phyloP scores from a whole-genome alignment of 2,888 invertebrate genomes.

The Cephus pygmeus region DNA sequence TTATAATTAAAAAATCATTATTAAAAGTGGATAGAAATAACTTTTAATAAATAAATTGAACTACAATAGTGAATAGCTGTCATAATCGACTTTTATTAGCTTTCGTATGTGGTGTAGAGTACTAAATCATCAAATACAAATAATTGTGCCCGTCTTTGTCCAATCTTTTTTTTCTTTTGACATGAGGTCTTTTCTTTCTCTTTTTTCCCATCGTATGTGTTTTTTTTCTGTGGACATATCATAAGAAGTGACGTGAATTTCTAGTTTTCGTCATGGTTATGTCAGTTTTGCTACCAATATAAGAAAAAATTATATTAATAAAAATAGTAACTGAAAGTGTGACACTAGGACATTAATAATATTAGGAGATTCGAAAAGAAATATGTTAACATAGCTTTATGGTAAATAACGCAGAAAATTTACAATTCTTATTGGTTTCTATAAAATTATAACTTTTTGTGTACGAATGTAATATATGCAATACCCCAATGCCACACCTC shows the following conservation, averaged over 20 bases:
- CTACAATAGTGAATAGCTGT: slow-evolving; percentile 53
- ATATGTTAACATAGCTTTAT: no score
- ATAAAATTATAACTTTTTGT: no score
- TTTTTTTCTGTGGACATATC: slow-evolving; percentile 66
- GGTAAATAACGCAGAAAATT: no score
- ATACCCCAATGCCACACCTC: no score
- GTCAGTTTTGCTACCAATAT: background rate
- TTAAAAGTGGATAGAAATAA: slow-evolving; percentile 11
- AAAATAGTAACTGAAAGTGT: background rate
- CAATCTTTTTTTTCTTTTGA: slow-evolving; percentile 62
- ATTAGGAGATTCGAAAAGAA: no score
- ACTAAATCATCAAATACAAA: slow-evolving; percentile 59
- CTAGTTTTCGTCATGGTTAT: slow-evolving; percentile 26
- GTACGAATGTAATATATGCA: no score
- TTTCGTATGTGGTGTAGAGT: slow-evolving; percentile 30
- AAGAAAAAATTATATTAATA: slow-evolving; percentile 3
- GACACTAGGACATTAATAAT: background rate
- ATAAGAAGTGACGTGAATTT: slow-evolving; percentile 61
- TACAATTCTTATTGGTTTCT: no score
- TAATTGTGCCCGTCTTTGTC: slow-evolving; percentile 65
- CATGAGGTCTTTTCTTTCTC: slow-evolving; percentile 58
- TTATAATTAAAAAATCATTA: background rate
- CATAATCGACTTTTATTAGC: slow-evolving; percentile 44
- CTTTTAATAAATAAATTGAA: slow-evolving; percentile 45
- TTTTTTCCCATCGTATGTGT: slow-evolving; percentile 64